Evolutionary conservation across 2,888 invertebrate species (phyloP).

Genomic region (Paralinhomoeus sp.): DNA sequence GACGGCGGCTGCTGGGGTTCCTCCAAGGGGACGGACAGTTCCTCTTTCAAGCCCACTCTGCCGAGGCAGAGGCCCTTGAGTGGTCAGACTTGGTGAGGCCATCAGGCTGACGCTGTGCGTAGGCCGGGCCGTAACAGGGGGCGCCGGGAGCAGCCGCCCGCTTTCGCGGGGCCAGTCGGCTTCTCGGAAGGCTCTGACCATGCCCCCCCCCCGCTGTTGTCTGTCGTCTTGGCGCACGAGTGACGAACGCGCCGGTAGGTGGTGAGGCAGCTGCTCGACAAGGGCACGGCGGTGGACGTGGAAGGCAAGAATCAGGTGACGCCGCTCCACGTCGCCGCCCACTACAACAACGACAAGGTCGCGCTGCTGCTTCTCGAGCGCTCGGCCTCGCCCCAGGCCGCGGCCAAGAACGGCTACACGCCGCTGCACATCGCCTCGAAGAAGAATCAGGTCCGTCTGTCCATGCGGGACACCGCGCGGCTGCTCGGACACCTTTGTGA

Average conservation of each 20-base stretch:
- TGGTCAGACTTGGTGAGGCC: too few relatives aligned
- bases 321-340: constrained; percentile 87
- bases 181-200: too few relatives aligned
- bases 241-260: constrained; percentile 43
- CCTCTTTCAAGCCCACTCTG: too few relatives aligned
- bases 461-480: constrained; percentile 60
- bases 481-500: constrained; percentile 29
- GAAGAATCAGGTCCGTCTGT: constrained; percentile 58
- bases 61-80: too few relatives aligned
- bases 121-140: too few relatives aligned
- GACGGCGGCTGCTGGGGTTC: too few relatives aligned
- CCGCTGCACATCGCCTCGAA: constrained; percentile 90
- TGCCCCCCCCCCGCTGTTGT: too few relatives aligned
- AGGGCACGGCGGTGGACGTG: constrained; percentile 81
- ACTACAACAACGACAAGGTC: constrained; percentile 65
- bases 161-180: too few relatives aligned
- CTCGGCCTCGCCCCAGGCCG: constrained; percentile 79
- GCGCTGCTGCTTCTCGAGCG: constrained; percentile 74
- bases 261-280: constrained; percentile 68
- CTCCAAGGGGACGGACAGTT: too few relatives aligned
- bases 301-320: constrained; percentile 75
- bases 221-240: too few relatives aligned
- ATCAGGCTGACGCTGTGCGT: too few relatives aligned
- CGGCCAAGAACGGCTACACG: constrained; percentile 95
- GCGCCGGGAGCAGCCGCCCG: too few relatives aligned